These are phyloP conservation scores for Clarias platycephalus DNA, from an alignment of 2,797 vertebrate species.

Conservation along the genomic window DNA sequence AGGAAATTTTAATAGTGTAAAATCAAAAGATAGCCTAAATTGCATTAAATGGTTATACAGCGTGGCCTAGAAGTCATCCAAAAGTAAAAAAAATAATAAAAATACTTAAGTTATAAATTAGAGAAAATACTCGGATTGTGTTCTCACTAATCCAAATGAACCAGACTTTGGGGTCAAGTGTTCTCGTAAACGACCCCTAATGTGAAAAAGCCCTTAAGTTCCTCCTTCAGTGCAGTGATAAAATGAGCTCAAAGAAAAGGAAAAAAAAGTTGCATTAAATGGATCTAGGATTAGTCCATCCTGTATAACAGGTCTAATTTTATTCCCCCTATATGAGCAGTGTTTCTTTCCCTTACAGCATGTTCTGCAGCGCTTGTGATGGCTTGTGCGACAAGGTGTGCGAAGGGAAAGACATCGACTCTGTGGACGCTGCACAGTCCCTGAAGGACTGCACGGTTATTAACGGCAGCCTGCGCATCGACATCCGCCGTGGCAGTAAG, in stretches of 20 bases:
- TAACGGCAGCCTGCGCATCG: slow-evolving; percentile 93
- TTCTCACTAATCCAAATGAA: too few relatives aligned
- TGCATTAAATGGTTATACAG: not conserved
- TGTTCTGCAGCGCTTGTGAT: slow-evolving; percentile 91
- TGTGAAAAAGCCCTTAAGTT: too few relatives aligned
- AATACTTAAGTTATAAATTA: too few relatives aligned
- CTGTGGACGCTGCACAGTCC: slow-evolving; percentile 91
- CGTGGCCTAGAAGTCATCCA: too few relatives aligned
- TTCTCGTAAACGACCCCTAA: too few relatives aligned
- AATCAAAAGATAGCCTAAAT: not conserved
- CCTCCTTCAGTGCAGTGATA: too few relatives aligned
- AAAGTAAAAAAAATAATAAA: too few relatives aligned
- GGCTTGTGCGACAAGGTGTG: slow-evolving; percentile 95
- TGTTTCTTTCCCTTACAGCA: slow-evolving; percentile 70
- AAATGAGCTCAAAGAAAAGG: too few relatives aligned
- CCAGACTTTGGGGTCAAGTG: too few relatives aligned
- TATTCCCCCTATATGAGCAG: not conserved
- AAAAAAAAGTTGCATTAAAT: too few relatives aligned
- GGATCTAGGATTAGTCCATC: too few relatives aligned
- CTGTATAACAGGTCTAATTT: not conserved
- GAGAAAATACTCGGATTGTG: too few relatives aligned
- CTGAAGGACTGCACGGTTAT: slow-evolving; percentile 95
- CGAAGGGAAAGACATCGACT: slow-evolving; percentile 89
- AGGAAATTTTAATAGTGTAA: not conserved
- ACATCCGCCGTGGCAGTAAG: slow-evolving; percentile 98